Evolutionary conservation across 2,888 invertebrate species (phyloP), one percentile per base, ranked within the genome.

Genomic region (Anoplius nigerrimus): DNA sequence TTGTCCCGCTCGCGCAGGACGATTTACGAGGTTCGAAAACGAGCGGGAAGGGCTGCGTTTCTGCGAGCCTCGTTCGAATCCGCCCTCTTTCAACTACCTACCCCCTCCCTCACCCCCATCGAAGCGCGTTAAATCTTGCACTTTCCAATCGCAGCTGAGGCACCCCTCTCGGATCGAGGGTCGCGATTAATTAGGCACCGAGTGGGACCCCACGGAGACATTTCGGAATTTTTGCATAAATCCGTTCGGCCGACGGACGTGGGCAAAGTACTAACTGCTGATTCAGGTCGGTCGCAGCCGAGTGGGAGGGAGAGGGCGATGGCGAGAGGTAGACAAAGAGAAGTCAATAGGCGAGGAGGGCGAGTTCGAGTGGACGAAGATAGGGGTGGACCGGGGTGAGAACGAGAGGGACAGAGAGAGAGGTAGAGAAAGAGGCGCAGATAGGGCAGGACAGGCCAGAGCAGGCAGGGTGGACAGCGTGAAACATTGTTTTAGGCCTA

Each of bases 401-500:
- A 21, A n/a, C 46, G 54, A 42, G 64, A 62, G 46, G 51, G 54
- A 18, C 46, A 53, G 58, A 27, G 52, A 62, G 64, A 65, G 74
- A 71, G 61, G 21, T 58, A 34, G 34, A 11, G 64, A 27, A 62
- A 27, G 54, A 21, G 56, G 18, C 57, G 62, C 69, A 60, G 62
- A 69, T 34, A 34, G 34, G 34, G 34, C 34, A 34, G 34, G 34
- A 34, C 34, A 34, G 11, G 34, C 61, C 68, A 53, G 51, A 59
- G 51, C 58, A 22, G 65, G 64, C 45, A 66, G 76, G 75, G 79
- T 79, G 85, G 85, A 85, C 85, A 83, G 75, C 75, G 85, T 82
- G 85, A 86, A 86, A 86, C 86, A 86, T 86, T 86, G 86, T 86
- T 86, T 86, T 84, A 81, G 78, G 80, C 84, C 86, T 84, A 86